Percentiles rank a stretch among this genome's conserved stretches.
phyloP scores from a whole-genome alignment of 2,888 invertebrate species.

The Helicoverpa assulta region DNA sequence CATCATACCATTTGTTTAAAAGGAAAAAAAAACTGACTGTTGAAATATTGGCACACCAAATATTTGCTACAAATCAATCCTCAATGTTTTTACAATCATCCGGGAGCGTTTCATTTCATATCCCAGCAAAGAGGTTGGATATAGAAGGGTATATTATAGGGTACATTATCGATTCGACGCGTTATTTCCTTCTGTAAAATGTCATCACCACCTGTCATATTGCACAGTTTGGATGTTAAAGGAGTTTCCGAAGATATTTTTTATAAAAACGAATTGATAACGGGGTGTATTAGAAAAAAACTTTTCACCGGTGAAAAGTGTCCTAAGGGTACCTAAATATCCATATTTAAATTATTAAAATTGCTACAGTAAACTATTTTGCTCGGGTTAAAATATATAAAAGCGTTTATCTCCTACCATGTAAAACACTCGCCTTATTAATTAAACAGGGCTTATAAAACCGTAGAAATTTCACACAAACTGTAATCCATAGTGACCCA shows the following conservation, averaged over 20 bases:
- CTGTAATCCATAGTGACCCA: constrained; percentile 43
- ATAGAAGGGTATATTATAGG: constrained; percentile 14
- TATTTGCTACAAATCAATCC: neutral
- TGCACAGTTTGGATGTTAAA: constrained; percentile 23
- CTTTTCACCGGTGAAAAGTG: too few relatives aligned
- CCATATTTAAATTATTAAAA: too few relatives aligned
- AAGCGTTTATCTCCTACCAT: neutral
- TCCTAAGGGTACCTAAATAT: too few relatives aligned
- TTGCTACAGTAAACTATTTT: too few relatives aligned
- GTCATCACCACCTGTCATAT: constrained; percentile 44
- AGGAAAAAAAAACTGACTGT: too few relatives aligned
- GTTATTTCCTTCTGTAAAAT: constrained; percentile 34
- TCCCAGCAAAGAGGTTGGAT: constrained; percentile 9
- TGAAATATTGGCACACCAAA: neutral
- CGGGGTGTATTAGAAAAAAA: too few relatives aligned
- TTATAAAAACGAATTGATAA: neutral
- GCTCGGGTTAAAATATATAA: too few relatives aligned
- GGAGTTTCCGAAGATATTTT: constrained; percentile 13
- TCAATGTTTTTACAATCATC: constrained; percentile 1
- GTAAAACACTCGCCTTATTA: constrained; percentile 21
- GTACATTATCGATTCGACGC: constrained; percentile 25
- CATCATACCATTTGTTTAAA: too few relatives aligned
- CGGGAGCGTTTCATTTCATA: constrained; percentile 35
- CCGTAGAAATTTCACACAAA: constrained; percentile 17
- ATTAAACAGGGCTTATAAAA: constrained; percentile 29